Evolutionary conservation across 2,888 invertebrate species (phyloP).

Genomic region (Drosophila nigritarsus): DNA sequence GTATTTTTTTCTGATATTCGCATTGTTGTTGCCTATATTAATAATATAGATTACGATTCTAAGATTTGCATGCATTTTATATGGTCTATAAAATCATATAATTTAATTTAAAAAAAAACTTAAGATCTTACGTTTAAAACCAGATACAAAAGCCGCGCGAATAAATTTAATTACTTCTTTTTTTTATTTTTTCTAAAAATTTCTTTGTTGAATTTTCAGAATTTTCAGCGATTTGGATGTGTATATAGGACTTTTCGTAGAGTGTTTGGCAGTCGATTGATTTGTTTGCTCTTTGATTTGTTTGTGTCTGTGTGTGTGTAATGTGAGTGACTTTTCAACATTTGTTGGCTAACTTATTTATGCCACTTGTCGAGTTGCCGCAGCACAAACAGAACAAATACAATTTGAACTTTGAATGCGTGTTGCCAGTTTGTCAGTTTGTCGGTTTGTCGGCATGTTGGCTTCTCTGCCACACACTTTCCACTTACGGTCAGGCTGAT

Average conservation of each 20-base stretch:
- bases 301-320: slow-evolving; percentile 8
- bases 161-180: no score
- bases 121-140: no score
- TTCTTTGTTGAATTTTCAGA: neutral
- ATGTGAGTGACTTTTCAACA: slow-evolving; percentile 1
- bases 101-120: no score
- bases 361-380: slow-evolving; percentile 37
- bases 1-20: neutral
- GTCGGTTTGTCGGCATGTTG: slow-evolving; percentile 2
- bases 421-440: slow-evolving; percentile 21
- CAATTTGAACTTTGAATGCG: slow-evolving; percentile 38
- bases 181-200: no score
- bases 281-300: slow-evolving; percentile 3
- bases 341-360: slow-evolving; percentile 36
- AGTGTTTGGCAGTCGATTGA: neutral
- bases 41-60: no score
- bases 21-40: no score
- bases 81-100: no score
- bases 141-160: no score
- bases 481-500: slow-evolving; percentile 22
- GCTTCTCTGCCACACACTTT: neutral
- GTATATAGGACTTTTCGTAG: neutral
- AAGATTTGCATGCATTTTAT: no score
- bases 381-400: slow-evolving; percentile 21
- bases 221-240: neutral